phyloP scores from a whole-genome alignment of 2,888 invertebrate species.

The Chloroclystis v-ata region DNA sequence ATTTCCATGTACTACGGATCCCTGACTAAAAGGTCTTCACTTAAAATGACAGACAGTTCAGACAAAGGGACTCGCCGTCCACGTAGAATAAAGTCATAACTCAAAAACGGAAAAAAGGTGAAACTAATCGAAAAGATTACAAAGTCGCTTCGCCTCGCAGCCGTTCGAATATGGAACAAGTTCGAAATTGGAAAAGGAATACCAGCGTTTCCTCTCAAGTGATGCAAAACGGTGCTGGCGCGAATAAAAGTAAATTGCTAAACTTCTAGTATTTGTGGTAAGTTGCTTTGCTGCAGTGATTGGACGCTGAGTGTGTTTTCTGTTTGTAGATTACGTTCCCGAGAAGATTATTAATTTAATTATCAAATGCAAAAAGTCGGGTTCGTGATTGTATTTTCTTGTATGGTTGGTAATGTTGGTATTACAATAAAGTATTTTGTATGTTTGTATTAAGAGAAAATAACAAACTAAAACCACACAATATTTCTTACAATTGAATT shows the following conservation, averaged over 20 bases:
- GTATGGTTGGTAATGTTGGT: too few relatives aligned
- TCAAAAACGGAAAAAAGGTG: conserved; percentile 30
- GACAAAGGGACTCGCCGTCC: conserved; percentile 15
- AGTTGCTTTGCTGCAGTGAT: conserved; percentile 27
- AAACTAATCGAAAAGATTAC: conserved; percentile 43
- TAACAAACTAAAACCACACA: too few relatives aligned
- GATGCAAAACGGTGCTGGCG: conserved; percentile 57
- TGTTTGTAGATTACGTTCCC: not conserved
- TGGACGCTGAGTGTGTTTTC: conserved; percentile 21
- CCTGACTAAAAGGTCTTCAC: conserved; percentile 11
- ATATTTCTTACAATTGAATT: too few relatives aligned
- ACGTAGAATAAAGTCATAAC: conserved; percentile 17
- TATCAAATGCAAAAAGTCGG: not conserved
- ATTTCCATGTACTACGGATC: too few relatives aligned
- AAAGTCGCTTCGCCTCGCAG: conserved; percentile 39
- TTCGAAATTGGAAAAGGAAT: conserved; percentile 65
- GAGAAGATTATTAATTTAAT: not conserved
- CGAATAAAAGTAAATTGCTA: conserved; percentile 64
- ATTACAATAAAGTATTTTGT: too few relatives aligned
- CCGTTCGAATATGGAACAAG: conserved; percentile 51
- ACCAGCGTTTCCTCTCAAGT: conserved; percentile 46
- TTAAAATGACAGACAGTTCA: conserved; percentile 21
- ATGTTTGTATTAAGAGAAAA: too few relatives aligned
- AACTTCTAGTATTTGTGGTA: conserved; percentile 55
- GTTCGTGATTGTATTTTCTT: too few relatives aligned